Evolutionary conservation across 2,888 invertebrate species (phyloP), one percentile per base, ranked within the genome.

Genomic region (Chrysolina haemoptera): DNA sequence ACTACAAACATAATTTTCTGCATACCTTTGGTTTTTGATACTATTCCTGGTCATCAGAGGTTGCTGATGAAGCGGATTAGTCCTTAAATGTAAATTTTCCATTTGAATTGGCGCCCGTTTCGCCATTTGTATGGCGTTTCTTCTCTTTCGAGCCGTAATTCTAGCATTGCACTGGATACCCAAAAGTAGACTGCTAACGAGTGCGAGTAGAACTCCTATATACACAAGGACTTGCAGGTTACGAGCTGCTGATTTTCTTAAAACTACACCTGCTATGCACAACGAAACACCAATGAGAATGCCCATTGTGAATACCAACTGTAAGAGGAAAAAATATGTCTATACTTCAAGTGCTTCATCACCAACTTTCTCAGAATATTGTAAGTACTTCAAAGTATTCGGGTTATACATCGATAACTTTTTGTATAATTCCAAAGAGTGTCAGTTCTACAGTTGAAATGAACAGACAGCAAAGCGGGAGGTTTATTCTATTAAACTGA

Each of bases 241-340:
- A 70, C 91, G 90, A 82, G 91, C 91, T n/a, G 91, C 90, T 75
- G 91, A 91, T 78, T 91, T 90, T 77, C 92, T 88, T 74, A 93
- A 84, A 14, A 92, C 91, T 80, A 91, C 90, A 41, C 92, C 93
- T 74, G 93, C 93, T 80, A 93, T 91, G 79, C 91, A 91, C 78
- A 93, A 86, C 50, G 92, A 92, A 78, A 92, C 90, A 70, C 93
- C 93, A 62, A 92, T 91, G 78, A 93, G 86, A 81, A 93, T 91
- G 62, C 92, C 92, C 83, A 92, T 91, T 71, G 92, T 91, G 88
- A 92, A 93, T 82, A 92, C 90, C 79, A 93, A 91, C 92, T 92
- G 88, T 73, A 83, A 83, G 76, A 70, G 50, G 75, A 73, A 50
- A 68, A 16, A 40, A 16, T 55, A 8, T 22, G 11, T n/a, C 1